phyloP scores from a whole-genome alignment of 1,140 invertebrate species.

The Trachymyrmex septentrionalis region DNA sequence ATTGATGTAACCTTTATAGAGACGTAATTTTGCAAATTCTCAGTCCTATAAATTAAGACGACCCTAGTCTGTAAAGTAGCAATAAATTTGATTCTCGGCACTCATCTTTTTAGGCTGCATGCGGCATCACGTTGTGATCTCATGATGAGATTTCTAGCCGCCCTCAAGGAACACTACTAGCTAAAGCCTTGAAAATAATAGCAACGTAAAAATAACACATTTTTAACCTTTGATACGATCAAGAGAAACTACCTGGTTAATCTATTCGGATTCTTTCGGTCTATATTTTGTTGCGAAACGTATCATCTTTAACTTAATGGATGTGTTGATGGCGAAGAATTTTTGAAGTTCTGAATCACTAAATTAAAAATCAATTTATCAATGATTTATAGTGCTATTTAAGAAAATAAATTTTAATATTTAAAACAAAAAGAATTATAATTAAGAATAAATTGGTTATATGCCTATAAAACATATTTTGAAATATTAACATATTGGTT shows the following conservation, averaged over 20 bases:
- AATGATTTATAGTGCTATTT: background rate
- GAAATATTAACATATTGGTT: background rate
- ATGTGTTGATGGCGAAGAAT: background rate
- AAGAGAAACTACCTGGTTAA: constrained; percentile 59
- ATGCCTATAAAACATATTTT: background rate
- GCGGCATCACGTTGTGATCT: background rate
- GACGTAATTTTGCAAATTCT: background rate
- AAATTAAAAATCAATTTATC: background rate
- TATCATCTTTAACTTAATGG: constrained; percentile 9
- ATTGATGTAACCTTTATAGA: constrained; percentile 33
- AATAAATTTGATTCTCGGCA: constrained; percentile 6
- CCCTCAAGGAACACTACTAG: constrained; percentile 5
- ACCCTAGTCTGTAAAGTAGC: background rate
- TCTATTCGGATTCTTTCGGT: constrained; percentile 48
- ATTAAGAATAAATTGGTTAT: background rate
- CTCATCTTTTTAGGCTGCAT: background rate
- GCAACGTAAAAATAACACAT: constrained; percentile 9
- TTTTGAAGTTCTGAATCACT: background rate
- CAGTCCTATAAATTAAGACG: constrained; percentile 24
- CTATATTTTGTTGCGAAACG: constrained; percentile 51
- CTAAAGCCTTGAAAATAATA: constrained; percentile 15
- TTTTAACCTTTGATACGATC: constrained; percentile 52
- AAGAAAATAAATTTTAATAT: constrained; percentile 2
- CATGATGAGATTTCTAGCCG: constrained; percentile 7
- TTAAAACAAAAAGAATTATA: background rate